A percentile compares a stretch with the other conserved stretches of the same genome.
phyloP scores from a whole-genome alignment of 2,113 vertebrate genomes.

The Anas platyrhynchos region DNA sequence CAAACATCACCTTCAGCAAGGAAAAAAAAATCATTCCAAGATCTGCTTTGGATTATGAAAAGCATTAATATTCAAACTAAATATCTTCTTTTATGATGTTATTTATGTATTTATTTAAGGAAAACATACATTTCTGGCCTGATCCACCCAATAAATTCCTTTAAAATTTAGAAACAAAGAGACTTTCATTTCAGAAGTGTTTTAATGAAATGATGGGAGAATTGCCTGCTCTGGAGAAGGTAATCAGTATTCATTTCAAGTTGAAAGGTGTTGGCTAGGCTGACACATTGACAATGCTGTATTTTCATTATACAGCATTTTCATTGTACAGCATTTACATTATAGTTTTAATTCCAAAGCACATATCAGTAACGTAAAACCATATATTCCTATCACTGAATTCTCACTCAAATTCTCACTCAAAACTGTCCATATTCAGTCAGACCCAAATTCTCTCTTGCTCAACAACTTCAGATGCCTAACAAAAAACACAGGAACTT shows the following conservation, averaged over 20 bases:
- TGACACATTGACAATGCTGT: conserved; percentile 50
- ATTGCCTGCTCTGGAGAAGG: background rate
- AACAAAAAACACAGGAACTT: background rate
- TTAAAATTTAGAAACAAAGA: background rate
- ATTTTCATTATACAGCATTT: background rate
- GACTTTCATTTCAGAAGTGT: background rate
- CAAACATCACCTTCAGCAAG: background rate
- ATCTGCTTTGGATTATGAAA: background rate
- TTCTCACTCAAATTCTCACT: background rate
- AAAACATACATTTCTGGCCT: background rate
- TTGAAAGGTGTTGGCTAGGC: conserved; percentile 1
- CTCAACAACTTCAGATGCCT: background rate
- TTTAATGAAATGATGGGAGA: background rate
- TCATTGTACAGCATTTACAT: too few relatives aligned
- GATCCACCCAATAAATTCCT: background rate
- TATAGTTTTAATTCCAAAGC: conserved; percentile 43
- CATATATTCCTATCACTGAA: background rate
- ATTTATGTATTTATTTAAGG: background rate
- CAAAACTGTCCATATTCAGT: background rate
- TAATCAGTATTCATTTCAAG: conserved; percentile 51
- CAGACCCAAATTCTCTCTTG: background rate
- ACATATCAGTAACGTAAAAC: background rate
- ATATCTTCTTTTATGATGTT: background rate
- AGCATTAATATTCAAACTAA: background rate
- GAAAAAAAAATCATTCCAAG: background rate